Evolutionary conservation across 2,113 vertebrate genomes (phyloP), one percentile per base, ranked within the genome.

Genomic region (Triplophysa siluroides): DNA sequence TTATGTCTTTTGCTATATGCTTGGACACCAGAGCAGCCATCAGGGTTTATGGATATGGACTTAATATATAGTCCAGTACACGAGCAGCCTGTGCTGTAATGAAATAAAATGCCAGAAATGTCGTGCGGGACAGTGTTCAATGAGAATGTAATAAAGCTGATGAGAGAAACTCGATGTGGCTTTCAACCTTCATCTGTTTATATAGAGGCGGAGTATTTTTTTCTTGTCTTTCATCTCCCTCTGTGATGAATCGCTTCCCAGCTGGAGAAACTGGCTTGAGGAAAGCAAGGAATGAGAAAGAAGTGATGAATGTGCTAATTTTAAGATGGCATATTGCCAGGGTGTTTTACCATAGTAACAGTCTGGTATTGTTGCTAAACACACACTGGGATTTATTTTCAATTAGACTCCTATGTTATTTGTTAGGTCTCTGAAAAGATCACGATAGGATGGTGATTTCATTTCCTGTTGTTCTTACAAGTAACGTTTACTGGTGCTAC

Each of bases 111-210:
- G 16, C 4, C 60, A 81, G 80, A 85, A 72, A 69, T 56, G 21
- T 73, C 63, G 84, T 7, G 23, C 16, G 58, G 16, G 45, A 13
- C 43, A 29, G 52, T 45, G 50, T 52, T 69, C 33, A 54, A 62
- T 76, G 63, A 68, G 60, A 78, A 78, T 78, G 9, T 52, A 81
- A 60, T 79, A 56, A 81, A 74, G 52, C 76, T 79, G 60, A 63
- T 19, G 14, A n/a, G 62, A 56, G 58, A 56, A 78, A 69, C 75
- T 41, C 47, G 70, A 75, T 56, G 9, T 56, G 33, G 45, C 56
- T 64, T 73, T 69, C 73, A 73, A 11, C 19, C 56, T 58, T 16
- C 26, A n/a, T 4, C 24, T 24, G 3, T 78, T 80, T 68, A 68
- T 68, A 68, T 68, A 75, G 63, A 62, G 62, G 67, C 26, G 38